Evolutionary conservation across 2,113 vertebrate genomes (phyloP).

Genomic region (Echinops telfairi): DNA sequence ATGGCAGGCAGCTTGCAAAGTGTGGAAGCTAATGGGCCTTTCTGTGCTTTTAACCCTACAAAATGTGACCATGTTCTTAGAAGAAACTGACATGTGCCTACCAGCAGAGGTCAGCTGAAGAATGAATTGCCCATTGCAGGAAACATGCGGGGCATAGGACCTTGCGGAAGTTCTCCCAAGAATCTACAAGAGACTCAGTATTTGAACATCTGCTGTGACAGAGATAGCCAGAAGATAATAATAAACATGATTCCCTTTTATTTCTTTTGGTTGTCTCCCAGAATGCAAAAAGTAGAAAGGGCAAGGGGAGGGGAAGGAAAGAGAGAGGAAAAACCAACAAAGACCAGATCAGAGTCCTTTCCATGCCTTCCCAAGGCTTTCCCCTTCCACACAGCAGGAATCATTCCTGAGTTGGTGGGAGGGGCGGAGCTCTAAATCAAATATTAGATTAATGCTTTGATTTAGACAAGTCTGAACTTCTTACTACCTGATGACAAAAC

Average conservation of each 20-base stretch:
- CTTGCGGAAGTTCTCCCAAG: neutral
- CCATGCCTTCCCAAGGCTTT: neutral
- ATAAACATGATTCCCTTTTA: neutral
- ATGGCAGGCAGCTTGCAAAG: slow-evolving; percentile 7
- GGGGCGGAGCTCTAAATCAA: neutral
- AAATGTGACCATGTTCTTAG: slow-evolving; percentile 3
- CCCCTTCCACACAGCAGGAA: neutral
- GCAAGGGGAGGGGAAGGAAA: too few relatives aligned
- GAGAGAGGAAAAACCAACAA: neutral
- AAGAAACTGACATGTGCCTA: neutral
- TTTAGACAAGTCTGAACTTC: slow-evolving; percentile 46
- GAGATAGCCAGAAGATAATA: neutral
- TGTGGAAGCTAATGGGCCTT: neutral
- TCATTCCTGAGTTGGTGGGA: neutral
- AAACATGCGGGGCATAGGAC: neutral
- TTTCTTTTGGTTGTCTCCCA: neutral
- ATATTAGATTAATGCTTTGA: slow-evolving; percentile 26
- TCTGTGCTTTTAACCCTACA: neutral
- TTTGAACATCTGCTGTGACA: neutral
- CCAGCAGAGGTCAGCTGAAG: neutral
- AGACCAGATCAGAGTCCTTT: neutral
- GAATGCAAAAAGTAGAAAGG: slow-evolving; percentile 38
- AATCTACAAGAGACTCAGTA: slow-evolving; percentile 6
- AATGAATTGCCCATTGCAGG: neutral
- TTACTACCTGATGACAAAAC: slow-evolving; percentile 31